Evolutionary conservation across 2,888 invertebrate species (phyloP).

Genomic region (Amphiduros pacificus): DNA sequence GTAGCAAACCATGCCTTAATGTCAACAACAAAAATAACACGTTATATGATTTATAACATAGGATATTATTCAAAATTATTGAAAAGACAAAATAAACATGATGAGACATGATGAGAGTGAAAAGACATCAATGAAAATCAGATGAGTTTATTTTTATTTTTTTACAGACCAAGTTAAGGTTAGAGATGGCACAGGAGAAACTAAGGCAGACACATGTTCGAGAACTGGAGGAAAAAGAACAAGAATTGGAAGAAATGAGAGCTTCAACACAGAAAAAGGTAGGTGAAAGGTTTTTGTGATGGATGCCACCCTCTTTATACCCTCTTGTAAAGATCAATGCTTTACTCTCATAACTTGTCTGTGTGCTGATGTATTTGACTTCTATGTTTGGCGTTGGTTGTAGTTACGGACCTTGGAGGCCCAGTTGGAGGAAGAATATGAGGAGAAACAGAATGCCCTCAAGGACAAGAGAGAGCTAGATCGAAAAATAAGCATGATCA

Average conservation of each 20-base stretch:
- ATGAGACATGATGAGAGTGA: no score
- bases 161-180: slow-evolving; percentile 74
- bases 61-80: background rate
- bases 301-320: background rate
- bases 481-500: slow-evolving; percentile 76
- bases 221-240: slow-evolving; percentile 87
- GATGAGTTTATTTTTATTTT: background rate
- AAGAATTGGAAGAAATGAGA: slow-evolving; percentile 89
- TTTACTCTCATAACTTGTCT: no score
- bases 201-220: slow-evolving; percentile 86
- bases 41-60: background rate
- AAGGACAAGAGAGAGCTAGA: slow-evolving; percentile 92
- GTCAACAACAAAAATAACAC: background rate
- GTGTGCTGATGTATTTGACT: background rate
- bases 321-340: no score
- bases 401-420: slow-evolving; percentile 77
- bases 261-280: slow-evolving; percentile 85
- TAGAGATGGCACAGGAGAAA: slow-evolving; percentile 93
- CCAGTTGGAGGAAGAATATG: slow-evolving; percentile 90
- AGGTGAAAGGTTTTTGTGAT: background rate
- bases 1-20: background rate
- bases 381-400: slow-evolving; percentile 7
- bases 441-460: slow-evolving; percentile 81
- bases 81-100: no score
- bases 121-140: background rate